Percentiles rank a stretch among this genome's conserved stretches.
Evolutionary conservation across 1,140 invertebrate species (phyloP).

Genomic region (Odontomachus brunneus): DNA sequence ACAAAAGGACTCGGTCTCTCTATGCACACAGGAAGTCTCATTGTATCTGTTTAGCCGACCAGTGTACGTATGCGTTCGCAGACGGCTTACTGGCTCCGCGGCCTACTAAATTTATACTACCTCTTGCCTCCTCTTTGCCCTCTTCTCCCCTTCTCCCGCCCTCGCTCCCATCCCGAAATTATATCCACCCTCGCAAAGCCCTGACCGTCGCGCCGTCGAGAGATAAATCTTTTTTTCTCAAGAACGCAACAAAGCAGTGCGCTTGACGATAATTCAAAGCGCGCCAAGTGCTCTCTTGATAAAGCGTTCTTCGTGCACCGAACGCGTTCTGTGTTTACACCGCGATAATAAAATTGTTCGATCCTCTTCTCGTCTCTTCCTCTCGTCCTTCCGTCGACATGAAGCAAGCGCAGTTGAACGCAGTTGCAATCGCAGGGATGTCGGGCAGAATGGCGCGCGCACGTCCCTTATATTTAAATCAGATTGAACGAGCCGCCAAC

Average conservation of each 20-base stretch:
- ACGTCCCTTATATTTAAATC: constrained; percentile 20
- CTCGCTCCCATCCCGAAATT: constrained; percentile 7
- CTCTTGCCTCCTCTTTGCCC: too few species aligned
- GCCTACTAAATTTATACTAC: constrained; percentile 38
- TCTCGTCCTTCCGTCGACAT: not conserved
- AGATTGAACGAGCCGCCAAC: not conserved
- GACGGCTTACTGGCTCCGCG: constrained; percentile 20
- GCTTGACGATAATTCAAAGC: constrained; percentile 14
- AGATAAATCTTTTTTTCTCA: not conserved
- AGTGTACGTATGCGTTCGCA: constrained; percentile 29
- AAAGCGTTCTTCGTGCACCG: too few species aligned
- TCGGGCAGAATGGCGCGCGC: constrained; percentile 5
- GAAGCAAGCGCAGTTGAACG: not conserved
- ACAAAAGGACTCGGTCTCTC: constrained; percentile 56
- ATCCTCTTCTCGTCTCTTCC: too few species aligned
- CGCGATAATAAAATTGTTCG: not conserved
- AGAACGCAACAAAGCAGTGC: not conserved
- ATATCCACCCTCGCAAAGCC: constrained; percentile 1
- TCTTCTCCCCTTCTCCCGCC: too few species aligned
- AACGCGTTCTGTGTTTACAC: not conserved
- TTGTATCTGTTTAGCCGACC: constrained; percentile 55
- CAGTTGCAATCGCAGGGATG: not conserved
- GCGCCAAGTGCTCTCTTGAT: too few species aligned
- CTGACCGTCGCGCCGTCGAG: not conserved
- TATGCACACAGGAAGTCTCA: constrained; percentile 49